Conservation (phyloP, 2,797 vertebrate genomes). For the Melanotaenia maccullochi region DNA sequence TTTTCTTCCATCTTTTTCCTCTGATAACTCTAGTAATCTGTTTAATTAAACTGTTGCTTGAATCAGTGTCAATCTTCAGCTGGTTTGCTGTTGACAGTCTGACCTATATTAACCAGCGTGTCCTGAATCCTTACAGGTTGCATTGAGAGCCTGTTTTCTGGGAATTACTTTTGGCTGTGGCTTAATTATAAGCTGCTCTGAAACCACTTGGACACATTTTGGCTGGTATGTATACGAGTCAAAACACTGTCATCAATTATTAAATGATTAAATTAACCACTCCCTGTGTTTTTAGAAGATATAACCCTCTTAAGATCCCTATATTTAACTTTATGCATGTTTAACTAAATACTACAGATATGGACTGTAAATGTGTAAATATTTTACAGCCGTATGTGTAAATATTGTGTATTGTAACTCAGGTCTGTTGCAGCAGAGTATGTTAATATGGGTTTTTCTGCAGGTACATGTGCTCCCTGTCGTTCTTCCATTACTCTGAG, state of each 20-base stretch:
- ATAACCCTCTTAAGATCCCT: too few relatives aligned
- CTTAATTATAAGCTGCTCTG: conserved; percentile 88
- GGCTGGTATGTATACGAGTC: conserved; percentile 87
- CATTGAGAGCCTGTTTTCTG: conserved; percentile 92
- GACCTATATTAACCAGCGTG: background rate
- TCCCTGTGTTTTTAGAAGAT: too few relatives aligned
- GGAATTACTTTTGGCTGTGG: conserved; percentile 95
- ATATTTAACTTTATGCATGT: background rate
- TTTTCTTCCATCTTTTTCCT: too few relatives aligned
- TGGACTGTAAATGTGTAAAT: too few relatives aligned
- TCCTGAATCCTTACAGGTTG: conserved; percentile 81
- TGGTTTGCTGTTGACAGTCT: too few relatives aligned
- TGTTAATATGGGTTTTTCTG: background rate
- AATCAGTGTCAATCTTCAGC: too few relatives aligned
- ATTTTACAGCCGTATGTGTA: too few relatives aligned
- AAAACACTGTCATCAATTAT: too few relatives aligned
- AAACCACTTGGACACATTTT: conserved; percentile 93
- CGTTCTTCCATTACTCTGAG: conserved; percentile 97
- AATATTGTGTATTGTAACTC: too few relatives aligned
- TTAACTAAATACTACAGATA: background rate
- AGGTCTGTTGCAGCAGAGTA: background rate
- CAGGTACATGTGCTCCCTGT: conserved; percentile 97
- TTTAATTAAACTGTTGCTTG: too few relatives aligned
- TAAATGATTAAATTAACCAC: too few relatives aligned
- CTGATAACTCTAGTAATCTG: background rate